Base-by-base conservation (phyloP, 1,140 invertebrate genomes). In the Trichonephila inaurata region DNA sequence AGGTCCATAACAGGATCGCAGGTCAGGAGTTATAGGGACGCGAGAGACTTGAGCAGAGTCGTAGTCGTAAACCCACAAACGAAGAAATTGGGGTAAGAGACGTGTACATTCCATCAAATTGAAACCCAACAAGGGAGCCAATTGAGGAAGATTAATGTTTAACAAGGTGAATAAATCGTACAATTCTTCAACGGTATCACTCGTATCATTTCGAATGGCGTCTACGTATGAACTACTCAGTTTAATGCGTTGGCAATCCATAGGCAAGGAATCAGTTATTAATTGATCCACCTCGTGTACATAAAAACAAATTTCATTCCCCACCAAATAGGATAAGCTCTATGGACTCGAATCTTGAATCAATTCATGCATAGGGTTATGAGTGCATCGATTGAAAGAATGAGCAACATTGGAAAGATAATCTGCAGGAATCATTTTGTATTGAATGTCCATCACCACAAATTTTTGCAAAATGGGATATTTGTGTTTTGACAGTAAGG, bases 1-100 rank as follows among this genome's bases (percentile, higher is more conserved):
- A n/a, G 88, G 89, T 7, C 89, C 89, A 19, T 81, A 90, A 60
- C 19, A 61, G 19, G 21, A 60, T 81, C 28, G 10, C 0, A 90
- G 18, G 2, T 12, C 10, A 5, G 24, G 33, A 3, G 6, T 0
- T 12, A 81, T 61, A 16, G 87, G 28, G 21, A 28, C 14, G 4
- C 16, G 24, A 24, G 33, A 16, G 28, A 66, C 1, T 1, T 2
- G 1, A 1, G 0, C 33, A 0, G 18, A 12, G 28, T 40, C 40
- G n/a, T 69, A 89, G 1, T 89, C 21, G 87, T 69, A 89, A 24
- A 24, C 87, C 51, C 72, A 90, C 21, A 40, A 58, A 0, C 21
- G 19, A 3, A 90, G n/a, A 61, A 19, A 81, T 90, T 90, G 44
- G 1, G 89, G 89, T 61, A 90, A 19, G 0, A 90, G 24, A 1